Percentiles rank a stretch among this genome's conserved stretches.
phyloP scores from a whole-genome alignment of 1,140 invertebrate species.

The Zaprionus lachaisei region DNA sequence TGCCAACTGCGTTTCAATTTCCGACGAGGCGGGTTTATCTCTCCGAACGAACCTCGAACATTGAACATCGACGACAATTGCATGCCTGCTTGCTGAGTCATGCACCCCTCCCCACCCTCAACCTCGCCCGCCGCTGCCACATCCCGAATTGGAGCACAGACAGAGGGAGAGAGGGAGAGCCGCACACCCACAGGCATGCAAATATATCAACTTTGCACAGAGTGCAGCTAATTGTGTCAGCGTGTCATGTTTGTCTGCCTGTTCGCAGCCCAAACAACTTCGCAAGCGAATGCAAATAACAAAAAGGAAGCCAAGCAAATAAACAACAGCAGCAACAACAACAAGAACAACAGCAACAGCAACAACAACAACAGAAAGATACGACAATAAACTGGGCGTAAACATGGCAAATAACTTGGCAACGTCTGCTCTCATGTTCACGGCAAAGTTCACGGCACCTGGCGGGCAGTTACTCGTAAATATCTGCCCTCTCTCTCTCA shows the following conservation, averaged over 20 bases:
- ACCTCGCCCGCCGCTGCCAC: background rate
- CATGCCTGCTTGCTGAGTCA: constrained; percentile 37
- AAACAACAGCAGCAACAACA: constrained; percentile 12
- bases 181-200: background rate
- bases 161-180: background rate
- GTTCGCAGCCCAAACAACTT: constrained; percentile 7
- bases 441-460: constrained; percentile 15
- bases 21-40: constrained; percentile 29
- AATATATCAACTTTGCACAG: background rate
- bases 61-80: constrained; percentile 6
- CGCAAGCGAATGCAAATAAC: constrained; percentile 35
- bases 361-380: background rate
- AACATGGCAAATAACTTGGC: constrained; percentile 5
- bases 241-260: constrained; percentile 61
- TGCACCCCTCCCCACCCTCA: background rate
- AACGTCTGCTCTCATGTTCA: constrained; percentile 7
- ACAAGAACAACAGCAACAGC: background rate
- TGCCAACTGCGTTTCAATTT: constrained; percentile 54
- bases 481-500: background rate
- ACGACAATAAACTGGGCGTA: background rate
- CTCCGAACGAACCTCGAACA: background rate
- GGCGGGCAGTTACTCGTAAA: background rate
- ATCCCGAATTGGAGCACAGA: constrained; percentile 28
- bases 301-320: constrained; percentile 43
- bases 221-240: constrained; percentile 54